These are phyloP conservation scores for Sebastiscus tertius DNA, from an alignment of 2,797 vertebrate genomes.

Conservation along the genomic window DNA sequence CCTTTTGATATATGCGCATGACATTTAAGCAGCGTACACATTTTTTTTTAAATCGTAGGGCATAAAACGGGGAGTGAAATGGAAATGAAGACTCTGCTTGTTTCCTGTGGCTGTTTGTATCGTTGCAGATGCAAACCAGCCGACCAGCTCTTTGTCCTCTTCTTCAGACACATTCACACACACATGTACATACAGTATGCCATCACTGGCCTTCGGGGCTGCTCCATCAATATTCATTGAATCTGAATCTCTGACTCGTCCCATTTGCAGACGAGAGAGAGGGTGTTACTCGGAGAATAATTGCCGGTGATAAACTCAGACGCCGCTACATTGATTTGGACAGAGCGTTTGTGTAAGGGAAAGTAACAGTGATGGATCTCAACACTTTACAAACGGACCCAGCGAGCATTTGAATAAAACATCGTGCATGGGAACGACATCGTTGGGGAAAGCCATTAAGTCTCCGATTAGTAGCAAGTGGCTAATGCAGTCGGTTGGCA, in stretches of 20 bases:
- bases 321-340: conserved; percentile 67
- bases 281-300: conserved; percentile 64
- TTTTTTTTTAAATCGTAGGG: conserved; percentile 40
- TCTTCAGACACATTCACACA: conserved; percentile 13
- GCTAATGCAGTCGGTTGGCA: conserved; percentile 62
- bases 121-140: conserved; percentile 15
- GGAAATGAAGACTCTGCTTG: conserved; percentile 9
- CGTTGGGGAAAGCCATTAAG: conserved; percentile 62
- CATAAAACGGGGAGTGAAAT: neutral
- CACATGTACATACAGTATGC: conserved; percentile 35
- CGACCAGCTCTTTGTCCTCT: conserved; percentile 25
- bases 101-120: conserved; percentile 30
- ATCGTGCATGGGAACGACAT: conserved; percentile 55
- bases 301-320: conserved; percentile 74
- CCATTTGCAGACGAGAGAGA: conserved; percentile 48
- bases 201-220: conserved; percentile 38
- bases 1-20: conserved; percentile 27
- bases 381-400: conserved; percentile 61
- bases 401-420: conserved; percentile 67
- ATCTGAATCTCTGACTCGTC: conserved; percentile 65
- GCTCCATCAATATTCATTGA: conserved; percentile 66
- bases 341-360: conserved; percentile 53
- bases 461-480: conserved; percentile 62
- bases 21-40: conserved; percentile 34
- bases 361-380: conserved; percentile 74